Percentiles rank a stretch among this genome's conserved stretches.
Evolutionary conservation across 2,888 invertebrate species (phyloP).

Genomic region (Acronicta leporina): DNA sequence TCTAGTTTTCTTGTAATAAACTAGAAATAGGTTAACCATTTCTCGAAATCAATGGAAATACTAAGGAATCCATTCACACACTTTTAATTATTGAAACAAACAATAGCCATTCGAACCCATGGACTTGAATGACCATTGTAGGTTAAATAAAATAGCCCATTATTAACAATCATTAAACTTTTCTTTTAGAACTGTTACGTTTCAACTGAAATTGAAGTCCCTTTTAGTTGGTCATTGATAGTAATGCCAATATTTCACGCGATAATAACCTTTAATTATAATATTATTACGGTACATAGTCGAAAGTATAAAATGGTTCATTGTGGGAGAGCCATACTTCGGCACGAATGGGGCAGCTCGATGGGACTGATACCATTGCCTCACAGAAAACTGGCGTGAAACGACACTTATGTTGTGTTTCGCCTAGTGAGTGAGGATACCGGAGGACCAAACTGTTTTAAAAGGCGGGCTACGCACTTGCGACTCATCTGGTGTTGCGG

Average conservation of each 20-base stretch:
- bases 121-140: neutral
- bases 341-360: too few relatives aligned
- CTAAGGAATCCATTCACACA: neutral
- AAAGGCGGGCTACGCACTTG: too few relatives aligned
- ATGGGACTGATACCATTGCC: too few relatives aligned
- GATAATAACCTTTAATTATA: neutral
- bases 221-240: neutral
- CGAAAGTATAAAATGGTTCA: neutral
- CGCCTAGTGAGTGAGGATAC: too few relatives aligned
- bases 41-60: neutral
- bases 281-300: neutral
- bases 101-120: neutral
- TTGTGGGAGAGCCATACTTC: too few relatives aligned
- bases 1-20: too few relatives aligned
- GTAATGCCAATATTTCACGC: neutral
- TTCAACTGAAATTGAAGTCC: neutral
- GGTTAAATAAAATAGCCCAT: neutral
- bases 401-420: too few relatives aligned
- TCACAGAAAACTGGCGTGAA: too few relatives aligned
- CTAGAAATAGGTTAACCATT: too few relatives aligned
- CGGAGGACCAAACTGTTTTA: too few relatives aligned
- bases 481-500: too few relatives aligned
- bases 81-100: neutral
- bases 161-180: slow-evolving; percentile 5
- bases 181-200: slow-evolving; percentile 1